A percentile compares a stretch with the other conserved stretches of the same genome.
phyloP scores from a whole-genome alignment of 2,797 vertebrate genomes.

The Paramormyrops hopkinsi region DNA sequence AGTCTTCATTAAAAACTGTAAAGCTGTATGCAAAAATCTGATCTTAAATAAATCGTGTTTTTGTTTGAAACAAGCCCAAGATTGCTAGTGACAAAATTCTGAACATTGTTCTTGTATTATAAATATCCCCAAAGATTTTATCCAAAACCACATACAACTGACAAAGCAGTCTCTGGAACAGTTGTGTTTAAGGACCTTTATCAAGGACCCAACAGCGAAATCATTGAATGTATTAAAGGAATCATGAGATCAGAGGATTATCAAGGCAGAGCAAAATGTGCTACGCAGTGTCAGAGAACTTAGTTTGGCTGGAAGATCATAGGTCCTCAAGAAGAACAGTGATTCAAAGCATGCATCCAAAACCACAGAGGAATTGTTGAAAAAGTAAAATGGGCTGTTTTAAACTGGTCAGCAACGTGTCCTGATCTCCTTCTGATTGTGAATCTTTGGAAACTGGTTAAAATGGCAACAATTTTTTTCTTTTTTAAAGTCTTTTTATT shows the following conservation, averaged over 20 bases:
- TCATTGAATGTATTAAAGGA: neutral
- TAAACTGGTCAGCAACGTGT: neutral
- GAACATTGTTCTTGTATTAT: neutral
- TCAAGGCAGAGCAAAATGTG: neutral
- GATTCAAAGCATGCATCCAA: neutral
- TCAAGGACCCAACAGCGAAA: neutral
- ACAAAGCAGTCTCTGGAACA: neutral
- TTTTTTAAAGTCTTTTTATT: neutral
- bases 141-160: neutral
- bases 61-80: neutral
- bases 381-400: neutral
- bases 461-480: neutral
- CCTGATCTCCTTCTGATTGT: neutral
- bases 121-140: neutral
- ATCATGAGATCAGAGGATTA: neutral
- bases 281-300: neutral
- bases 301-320: neutral
- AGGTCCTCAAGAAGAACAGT: neutral
- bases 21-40: neutral
- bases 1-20: neutral
- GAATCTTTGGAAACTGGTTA: too few species aligned
- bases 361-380: neutral
- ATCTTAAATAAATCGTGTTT: neutral
- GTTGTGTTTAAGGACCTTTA: neutral
- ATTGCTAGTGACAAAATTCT: neutral